Base-by-base conservation (phyloP, 2,113 vertebrate species). In the Heteronetta atricapilla region DNA sequence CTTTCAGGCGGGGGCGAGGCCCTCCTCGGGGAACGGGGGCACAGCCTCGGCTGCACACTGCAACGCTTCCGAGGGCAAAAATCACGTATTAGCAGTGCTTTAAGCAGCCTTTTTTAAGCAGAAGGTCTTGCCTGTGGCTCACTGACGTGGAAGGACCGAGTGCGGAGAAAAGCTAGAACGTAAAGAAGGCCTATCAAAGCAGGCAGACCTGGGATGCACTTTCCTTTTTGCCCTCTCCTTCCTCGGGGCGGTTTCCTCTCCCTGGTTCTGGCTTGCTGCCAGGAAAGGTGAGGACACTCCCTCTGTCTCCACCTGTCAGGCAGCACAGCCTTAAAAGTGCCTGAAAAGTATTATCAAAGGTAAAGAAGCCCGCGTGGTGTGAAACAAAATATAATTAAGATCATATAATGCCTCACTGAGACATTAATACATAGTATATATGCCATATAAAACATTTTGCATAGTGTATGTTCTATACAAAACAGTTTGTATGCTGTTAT, bases 401-500 rank as follows among this genome's bases (percentile, higher is more conserved):
- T 17, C 56, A 3, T 1, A 3, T 6, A 23, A 14, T 18, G 52
- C n/a, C 40, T 67, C 56, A 13, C 60, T 26, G 11, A 48, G 69
- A 36, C 7, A 2, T 1, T 8, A 11, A 10, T 1, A 1, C 11
- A 13, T 2, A 2, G 20, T 1, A 17, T 42, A 21, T 48, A 21
- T 48, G 22, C 20, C 46, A 48, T 22, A 48, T 11, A 48, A 48
- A 48, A 11, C 11, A 6, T 48, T 48, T 48, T 21, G 42, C 18
- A 44, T 44, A 18, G 16, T 44, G 16, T 44, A 48, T 48, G 11
- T 48, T 48, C 46, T 48, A 48, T 48, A 21, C 46, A 25, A 18
- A 36, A 7, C 36, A 26, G 31, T 3, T 42, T 2, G 0, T 15
- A 33, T 46, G 40, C 23, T 21, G 15, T 28, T 44, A 18, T 33